Percentiles rank a stretch among this genome's conserved stretches.
phyloP scores from a whole-genome alignment of 2,113 vertebrate species.

The Gymnobelideus leadbeateri region DNA sequence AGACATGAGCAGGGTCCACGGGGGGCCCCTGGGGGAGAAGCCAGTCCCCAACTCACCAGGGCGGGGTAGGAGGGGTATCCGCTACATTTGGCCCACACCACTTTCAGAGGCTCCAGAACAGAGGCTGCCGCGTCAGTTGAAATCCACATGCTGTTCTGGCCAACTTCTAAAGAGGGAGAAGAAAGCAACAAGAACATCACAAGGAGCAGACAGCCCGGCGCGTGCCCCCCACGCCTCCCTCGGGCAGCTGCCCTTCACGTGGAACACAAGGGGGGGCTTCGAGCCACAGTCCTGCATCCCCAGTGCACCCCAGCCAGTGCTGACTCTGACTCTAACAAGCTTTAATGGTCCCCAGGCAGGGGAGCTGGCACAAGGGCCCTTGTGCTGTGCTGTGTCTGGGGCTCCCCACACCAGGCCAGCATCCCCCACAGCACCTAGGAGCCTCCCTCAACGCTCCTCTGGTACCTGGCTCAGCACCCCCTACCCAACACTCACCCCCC shows the following conservation, averaged over 20 bases:
- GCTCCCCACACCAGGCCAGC: too few species aligned
- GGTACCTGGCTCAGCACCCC: too few species aligned
- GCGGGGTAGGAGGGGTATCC: conserved; percentile 99
- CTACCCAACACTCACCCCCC: too few species aligned
- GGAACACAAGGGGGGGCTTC: too few species aligned
- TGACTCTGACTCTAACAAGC: background rate
- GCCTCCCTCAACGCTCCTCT: background rate
- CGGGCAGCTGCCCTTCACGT: fast-evolving
- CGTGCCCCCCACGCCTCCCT: background rate
- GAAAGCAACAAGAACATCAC: fast-evolving
- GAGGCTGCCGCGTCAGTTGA: conserved; percentile 93
- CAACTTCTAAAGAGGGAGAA: conserved; percentile 90
- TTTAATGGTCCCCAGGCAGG: background rate
- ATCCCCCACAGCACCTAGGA: background rate
- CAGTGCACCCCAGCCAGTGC: background rate
- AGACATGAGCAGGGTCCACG: background rate
- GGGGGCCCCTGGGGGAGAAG: too few species aligned
- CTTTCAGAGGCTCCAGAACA: conserved; percentile 96
- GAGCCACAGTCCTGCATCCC: background rate
- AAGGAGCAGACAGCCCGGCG: fast-evolving
- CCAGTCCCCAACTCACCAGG: conserved; percentile 90
- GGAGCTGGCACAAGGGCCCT: background rate
- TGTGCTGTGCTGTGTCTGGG: background rate
- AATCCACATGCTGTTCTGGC: conserved; percentile 98
- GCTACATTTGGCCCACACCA: conserved; percentile 99